Base-by-base conservation (phyloP, 2,113 vertebrate genomes). In the Cynopterus brachyotis region DNA sequence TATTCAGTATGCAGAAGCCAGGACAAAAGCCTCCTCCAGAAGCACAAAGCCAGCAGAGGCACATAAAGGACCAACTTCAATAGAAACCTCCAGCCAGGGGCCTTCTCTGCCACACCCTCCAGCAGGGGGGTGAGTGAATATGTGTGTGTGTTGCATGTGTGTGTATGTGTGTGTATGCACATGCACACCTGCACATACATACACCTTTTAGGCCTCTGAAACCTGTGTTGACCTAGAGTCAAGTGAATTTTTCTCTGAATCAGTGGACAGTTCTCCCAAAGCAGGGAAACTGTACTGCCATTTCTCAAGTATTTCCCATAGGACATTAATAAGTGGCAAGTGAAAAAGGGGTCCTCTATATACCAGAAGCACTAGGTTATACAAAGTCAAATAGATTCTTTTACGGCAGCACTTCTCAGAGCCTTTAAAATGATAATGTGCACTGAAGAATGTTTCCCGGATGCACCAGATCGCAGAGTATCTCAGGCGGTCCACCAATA, bases 21-120 rank as follows among this genome's bases (percentile, higher is more conserved):
- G 96, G 97, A 99, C 99, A 99, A 99, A 99, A 98, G 98, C 98
- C 96, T 96, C 67, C 98, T 96, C 79, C 88, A 97, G 64, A 85
- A 96, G 40, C 97, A 99, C 98, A 99, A 98, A 99, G 97, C 95
- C 97, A 24, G 67, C 96, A 92, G 97, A 95, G 98, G 96, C 96
- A 84, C 53, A 97, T 93, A 98, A 96, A 95, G 83, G 35, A 96
- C 96, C 94, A 87, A 87, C 88, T 98, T 97, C 97, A 98, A 91
- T 37, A 47, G 97, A 95, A 98, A 93, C 98, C 98, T 98, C 98
- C 98, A 98, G 98, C 98, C 90, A 83, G 95, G 84, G 97, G 91
- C 93, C 96, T 94, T 82, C 76, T 88, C 62, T 70, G 24, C 81
- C 87, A 92, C 66, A 88, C 72, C 96, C 73, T 53, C 57, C 32